Percentiles rank a stretch among this genome's conserved stretches.
Conservation (phyloP, 2,113 vertebrate genomes). For the Psophia crepitans region DNA sequence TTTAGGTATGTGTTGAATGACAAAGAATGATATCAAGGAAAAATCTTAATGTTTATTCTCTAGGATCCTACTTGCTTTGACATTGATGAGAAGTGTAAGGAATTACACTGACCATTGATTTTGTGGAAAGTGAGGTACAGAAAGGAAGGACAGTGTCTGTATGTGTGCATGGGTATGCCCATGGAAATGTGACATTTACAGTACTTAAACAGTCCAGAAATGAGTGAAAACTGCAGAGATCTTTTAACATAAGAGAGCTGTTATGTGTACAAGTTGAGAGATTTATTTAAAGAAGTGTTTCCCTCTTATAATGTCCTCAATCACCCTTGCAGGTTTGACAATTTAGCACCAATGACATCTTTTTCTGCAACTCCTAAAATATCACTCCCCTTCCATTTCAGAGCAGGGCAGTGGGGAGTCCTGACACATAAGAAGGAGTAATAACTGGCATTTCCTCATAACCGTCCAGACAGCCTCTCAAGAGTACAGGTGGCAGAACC, state of each 20-base stretch:
- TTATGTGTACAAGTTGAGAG: neutral
- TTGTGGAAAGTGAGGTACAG: neutral
- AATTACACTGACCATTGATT: neutral
- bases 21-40: neutral
- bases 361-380: neutral
- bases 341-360: neutral
- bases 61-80: neutral
- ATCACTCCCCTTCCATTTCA: accelerated
- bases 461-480: neutral
- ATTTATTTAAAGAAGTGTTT: neutral
- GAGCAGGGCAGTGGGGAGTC: neutral
- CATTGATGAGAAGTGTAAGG: neutral
- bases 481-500: neutral
- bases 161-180: accelerated
- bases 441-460: neutral
- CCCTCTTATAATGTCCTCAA: neutral
- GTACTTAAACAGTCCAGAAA: neutral
- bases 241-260: neutral
- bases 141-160: neutral
- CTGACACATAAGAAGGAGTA: neutral
- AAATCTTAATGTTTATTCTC: neutral
- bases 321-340: neutral
- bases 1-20: neutral
- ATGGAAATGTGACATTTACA: neutral
- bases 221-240: neutral